Base-by-base conservation (phyloP, 2,797 vertebrate genomes). In the Acanthurus leucopareius region DNA sequence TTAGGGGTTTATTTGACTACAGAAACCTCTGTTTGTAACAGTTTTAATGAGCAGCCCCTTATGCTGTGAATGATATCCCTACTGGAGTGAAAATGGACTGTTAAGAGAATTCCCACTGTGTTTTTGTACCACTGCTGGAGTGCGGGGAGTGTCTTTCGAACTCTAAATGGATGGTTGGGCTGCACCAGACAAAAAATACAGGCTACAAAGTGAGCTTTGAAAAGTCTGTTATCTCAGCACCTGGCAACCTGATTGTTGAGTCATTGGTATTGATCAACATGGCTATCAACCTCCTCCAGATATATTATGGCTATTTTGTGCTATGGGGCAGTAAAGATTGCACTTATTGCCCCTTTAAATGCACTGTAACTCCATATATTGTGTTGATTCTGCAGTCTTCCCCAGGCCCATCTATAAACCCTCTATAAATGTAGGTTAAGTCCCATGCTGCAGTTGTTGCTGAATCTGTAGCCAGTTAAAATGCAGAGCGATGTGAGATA, bases 371-470 rank as follows among this genome's bases (percentile, higher is more conserved):
- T 88, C 72, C 79, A 89, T 84, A 79, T 68, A 87, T 86, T 89
- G 85, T 90, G 83, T 90, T 89, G 86, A 92, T 91, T 88, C 84
- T 86, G 90, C 92, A 91, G 77, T 89, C 84, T 73, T 89, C 38
- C 44, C 64, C 42, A 7, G 57, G 58, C 69, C 67, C 32, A 74
- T 88, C 76, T 44, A 82, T 69, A 86, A 69, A 63, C 19, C 59
- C 17, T 47, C 69, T 45, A 80, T 89, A 86, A 86, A 92, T 70
- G 69, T 69, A 75, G 73, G 48, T 74, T 77, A 79, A 77, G 66
- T 82, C 75, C 73, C 40, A 67, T 45, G 70, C 59, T 81, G 80
- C 64, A 73, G 66, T 16, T 88, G 40, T 89, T 86, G 83, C 74
- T 71, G 77, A 83, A 61, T 77, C 59, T 84, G 70, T 20, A 75